phyloP scores from a whole-genome alignment of 2,888 invertebrate genomes.

The Lasioglossum zephyrum region DNA sequence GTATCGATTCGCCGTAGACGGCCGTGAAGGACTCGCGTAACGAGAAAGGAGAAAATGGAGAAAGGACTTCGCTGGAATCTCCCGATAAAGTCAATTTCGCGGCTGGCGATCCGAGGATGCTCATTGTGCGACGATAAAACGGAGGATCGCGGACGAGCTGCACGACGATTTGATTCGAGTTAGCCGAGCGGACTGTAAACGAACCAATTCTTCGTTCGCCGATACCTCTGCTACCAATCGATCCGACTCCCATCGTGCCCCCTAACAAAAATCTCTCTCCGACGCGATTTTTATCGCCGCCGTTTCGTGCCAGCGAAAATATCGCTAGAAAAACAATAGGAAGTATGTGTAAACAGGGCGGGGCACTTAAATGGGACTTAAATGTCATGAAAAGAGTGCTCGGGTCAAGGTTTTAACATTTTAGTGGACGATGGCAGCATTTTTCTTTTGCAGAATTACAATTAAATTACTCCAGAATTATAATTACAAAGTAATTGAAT shows the following conservation, averaged over 20 bases:
- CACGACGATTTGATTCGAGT: not conserved
- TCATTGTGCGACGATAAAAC: not conserved
- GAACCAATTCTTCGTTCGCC: not conserved
- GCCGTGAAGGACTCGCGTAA: conserved; percentile 4
- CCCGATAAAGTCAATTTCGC: conserved; percentile 13
- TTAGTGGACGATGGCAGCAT: too few species aligned
- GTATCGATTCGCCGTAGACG: not conserved
- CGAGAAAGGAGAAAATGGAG: conserved; percentile 1
- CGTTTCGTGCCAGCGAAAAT: too few species aligned
- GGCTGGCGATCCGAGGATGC: conserved; percentile 9
- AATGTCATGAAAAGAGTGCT: too few species aligned
- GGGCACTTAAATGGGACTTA: too few species aligned
- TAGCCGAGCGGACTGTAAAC: conserved; percentile 1
- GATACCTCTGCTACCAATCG: not conserved
- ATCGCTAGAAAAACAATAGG: too few species aligned
- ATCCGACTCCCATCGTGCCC: not conserved
- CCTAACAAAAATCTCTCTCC: too few species aligned
- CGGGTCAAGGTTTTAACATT: too few species aligned
- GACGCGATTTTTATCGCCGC: too few species aligned
- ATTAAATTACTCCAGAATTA: too few species aligned
- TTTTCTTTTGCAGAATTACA: too few species aligned
- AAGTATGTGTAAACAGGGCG: too few species aligned
- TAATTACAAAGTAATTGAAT: too few species aligned
- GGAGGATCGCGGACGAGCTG: not conserved
- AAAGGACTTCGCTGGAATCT: not conserved